Evolutionary conservation across 1,140 invertebrate species (phyloP).

Genomic region (Sarcophaga bullata): DNA sequence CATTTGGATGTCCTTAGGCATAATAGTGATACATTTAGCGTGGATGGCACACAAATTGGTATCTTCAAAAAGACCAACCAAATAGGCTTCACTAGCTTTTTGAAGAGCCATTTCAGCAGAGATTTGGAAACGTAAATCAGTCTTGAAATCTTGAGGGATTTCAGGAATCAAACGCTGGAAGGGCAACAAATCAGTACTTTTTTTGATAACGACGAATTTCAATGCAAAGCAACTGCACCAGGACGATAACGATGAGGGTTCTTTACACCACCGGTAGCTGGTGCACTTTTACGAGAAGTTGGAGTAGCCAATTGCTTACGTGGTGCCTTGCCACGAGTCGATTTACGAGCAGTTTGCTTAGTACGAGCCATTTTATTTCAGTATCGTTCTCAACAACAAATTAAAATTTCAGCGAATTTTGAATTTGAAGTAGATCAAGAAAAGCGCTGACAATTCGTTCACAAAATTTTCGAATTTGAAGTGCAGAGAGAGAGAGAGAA

Average conservation of each 20-base stretch:
- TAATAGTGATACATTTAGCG: constrained; percentile 92
- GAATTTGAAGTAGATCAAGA: too few species aligned
- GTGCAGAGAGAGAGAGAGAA: too few species aligned
- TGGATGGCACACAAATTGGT: too few species aligned
- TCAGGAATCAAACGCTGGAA: constrained; percentile 87
- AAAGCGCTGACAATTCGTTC: too few species aligned
- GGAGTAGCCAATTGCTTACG: constrained; percentile 80
- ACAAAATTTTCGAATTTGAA: too few species aligned
- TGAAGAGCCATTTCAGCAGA: constrained; percentile 79
- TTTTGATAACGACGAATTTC: constrained; percentile 85
- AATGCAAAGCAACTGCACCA: constrained; percentile 77
- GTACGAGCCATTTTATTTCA: constrained; percentile 71
- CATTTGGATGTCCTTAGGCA: constrained; percentile 91
- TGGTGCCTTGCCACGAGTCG: constrained; percentile 83
- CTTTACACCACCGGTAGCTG: constrained; percentile 86
- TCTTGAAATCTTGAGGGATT: constrained; percentile 87
- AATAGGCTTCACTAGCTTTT: constrained; percentile 86
- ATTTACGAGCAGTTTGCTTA: too few species aligned
- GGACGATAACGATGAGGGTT: constrained; percentile 82
- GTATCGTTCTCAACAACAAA: too few species aligned
- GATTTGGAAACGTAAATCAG: constrained; percentile 83
- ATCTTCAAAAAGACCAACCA: constrained; percentile 87
- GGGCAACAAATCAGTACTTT: constrained; percentile 83
- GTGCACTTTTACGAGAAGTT: constrained; percentile 70
- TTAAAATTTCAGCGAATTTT: too few species aligned